Evolutionary conservation across 1,140 invertebrate genomes (phyloP), one percentile per base, ranked within the genome.

Genomic region (Bombus confusus): DNA sequence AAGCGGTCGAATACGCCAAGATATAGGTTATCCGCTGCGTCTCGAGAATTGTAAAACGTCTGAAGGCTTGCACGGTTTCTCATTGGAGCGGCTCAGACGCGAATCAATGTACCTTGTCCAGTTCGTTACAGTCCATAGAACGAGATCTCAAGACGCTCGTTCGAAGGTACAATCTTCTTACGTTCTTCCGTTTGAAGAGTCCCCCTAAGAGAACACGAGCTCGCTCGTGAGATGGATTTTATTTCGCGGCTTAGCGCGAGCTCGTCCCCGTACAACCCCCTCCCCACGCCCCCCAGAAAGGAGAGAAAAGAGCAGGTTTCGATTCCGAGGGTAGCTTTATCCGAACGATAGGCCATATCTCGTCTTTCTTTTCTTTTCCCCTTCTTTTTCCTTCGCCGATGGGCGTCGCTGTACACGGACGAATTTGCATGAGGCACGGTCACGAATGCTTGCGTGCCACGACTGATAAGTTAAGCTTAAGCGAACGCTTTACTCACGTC

Each of bases 391-490:
- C 59, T n/a, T 43, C 52, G 37, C 52, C 43, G 85, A 78, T 75
- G 43, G 59, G 73, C 37, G 64, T 62, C 37, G 62, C 73, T 77
- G 77, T 79, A 77, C 66, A 64, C 18, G 59, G 57, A 66, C 59
- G 69, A 92, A 93, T 93, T 93, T 91, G 81, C 92, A 92, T 92
- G 86, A 78, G 37, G 71, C 81, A 57, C 47, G 59, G 66, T 86
- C 68, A 82, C 83, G 88, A 90, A 79, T 83, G 77, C 72, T 93
- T 88, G 91, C 92, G 92, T 93, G 92, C 77, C 73, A 31, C 73
- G 86, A 91, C 87, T 92, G 91, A 93, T 92, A 93, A 93, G 77
- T 89, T 85, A 41, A 77, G 62, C 77, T 86, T 75, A 84, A 83
- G 71, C 83, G 73, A 81, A 75, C 77, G 79, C n/a, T 91, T 87